Evolutionary conservation across 2,888 invertebrate species (phyloP).

Genomic region (Apamea sordens): DNA sequence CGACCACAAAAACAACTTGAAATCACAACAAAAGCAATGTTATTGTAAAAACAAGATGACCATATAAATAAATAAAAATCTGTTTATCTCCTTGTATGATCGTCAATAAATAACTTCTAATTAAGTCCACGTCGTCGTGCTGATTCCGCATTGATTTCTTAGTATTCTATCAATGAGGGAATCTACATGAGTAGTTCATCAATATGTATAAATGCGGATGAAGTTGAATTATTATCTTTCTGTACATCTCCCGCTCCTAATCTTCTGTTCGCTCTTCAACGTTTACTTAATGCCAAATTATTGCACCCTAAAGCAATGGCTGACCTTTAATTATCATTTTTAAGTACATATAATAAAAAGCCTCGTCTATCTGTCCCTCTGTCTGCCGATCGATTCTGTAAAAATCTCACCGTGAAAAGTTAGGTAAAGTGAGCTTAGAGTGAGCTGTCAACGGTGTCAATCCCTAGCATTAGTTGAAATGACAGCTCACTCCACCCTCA

Average conservation of each 20-base stretch:
- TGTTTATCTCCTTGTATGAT: conserved; percentile 10
- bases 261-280: background rate
- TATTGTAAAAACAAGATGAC: background rate
- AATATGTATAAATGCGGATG: conserved; percentile 6
- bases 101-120: conserved; percentile 31
- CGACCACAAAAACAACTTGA: background rate
- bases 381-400: no score
- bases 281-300: background rate
- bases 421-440: no score
- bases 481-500: no score
- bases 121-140: conserved; percentile 26
- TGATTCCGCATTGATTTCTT: conserved; percentile 49
- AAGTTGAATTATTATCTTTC: background rate
- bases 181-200: background rate
- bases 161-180: conserved; percentile 26
- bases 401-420: no score
- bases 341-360: background rate
- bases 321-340: background rate
- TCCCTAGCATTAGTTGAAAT: no score
- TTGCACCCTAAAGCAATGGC: background rate
- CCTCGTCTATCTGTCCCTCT: background rate
- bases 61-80: background rate
- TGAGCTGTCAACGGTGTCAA: no score
- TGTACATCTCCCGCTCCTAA: background rate
- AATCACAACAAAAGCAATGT: background rate